Evolutionary conservation across 23 tunicate species (phyloP).

Genomic region (Halocynthia aurantium): DNA sequence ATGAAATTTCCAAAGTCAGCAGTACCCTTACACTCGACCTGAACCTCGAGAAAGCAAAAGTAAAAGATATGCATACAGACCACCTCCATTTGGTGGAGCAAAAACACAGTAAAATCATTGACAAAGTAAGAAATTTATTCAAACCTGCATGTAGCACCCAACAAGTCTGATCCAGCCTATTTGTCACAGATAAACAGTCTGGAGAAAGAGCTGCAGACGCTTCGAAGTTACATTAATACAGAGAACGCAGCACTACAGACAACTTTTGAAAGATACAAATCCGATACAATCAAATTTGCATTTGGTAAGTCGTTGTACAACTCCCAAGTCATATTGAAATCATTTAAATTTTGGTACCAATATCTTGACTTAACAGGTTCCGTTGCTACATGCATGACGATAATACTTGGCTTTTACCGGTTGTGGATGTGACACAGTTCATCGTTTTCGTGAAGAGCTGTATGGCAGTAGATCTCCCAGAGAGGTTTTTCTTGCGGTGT

Average conservation of each 20-base stretch:
- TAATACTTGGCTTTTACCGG: slow-evolving; percentile 18
- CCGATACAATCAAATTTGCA: slow-evolving; percentile 17
- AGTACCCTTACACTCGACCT: slow-evolving; percentile 14
- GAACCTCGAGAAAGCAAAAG: slow-evolving; percentile 26
- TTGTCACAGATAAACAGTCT: slow-evolving; percentile 9
- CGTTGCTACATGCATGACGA: slow-evolving; percentile 26
- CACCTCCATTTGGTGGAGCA: slow-evolving; percentile 8
- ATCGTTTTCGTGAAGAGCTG: not conserved
- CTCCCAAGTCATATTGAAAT: not conserved
- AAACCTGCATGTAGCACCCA: not conserved
- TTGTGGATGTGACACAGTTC: slow-evolving; percentile 6
- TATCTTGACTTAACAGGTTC: slow-evolving; percentile 6
- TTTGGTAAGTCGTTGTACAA: slow-evolving; percentile 13
- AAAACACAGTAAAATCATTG: slow-evolving; percentile 12
- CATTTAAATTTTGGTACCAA: not conserved
- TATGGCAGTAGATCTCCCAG: slow-evolving; percentile 16
- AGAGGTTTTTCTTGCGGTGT: not conserved
- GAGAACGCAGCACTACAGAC: slow-evolving; percentile 27
- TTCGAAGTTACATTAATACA: slow-evolving; percentile 24
- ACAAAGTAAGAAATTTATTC: slow-evolving; percentile 11
- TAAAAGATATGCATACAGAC: slow-evolving; percentile 28
- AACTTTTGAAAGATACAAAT: slow-evolving; percentile 23
- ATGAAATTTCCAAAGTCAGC: slow-evolving; percentile 20
- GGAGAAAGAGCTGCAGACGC: slow-evolving; percentile 18
- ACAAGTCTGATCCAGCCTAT: not conserved